Percentiles rank a stretch among this genome's conserved stretches.
Conservation (phyloP, 2,797 vertebrate genomes). For the Alauda arvensis region DNA sequence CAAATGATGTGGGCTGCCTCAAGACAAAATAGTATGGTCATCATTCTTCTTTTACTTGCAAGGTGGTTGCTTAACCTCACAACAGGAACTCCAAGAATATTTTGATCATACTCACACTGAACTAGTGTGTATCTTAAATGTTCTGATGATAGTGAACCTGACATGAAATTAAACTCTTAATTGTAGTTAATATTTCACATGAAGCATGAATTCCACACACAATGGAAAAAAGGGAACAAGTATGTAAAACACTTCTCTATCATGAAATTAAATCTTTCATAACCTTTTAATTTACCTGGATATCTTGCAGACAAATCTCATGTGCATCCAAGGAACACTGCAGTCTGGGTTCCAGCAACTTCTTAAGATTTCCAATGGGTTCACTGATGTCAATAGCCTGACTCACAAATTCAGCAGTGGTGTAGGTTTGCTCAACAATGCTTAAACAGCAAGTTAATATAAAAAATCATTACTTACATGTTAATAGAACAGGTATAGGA, state of each 20-base stretch:
- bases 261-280: background rate
- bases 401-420: conserved; percentile 92
- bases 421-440: conserved; percentile 93
- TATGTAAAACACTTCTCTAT: background rate
- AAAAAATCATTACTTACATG: background rate
- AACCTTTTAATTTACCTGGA: conserved; percentile 80
- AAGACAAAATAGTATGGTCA: background rate
- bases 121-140: background rate
- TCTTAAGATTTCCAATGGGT: conserved; percentile 95
- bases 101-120: background rate
- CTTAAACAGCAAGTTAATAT: conserved; percentile 66
- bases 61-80: background rate
- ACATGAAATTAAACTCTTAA: background rate
- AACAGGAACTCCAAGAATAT: background rate
- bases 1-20: background rate
- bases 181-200: background rate
- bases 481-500: background rate
- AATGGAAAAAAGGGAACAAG: background rate
- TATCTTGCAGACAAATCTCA: conserved; percentile 97
- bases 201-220: background rate
- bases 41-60: background rate
- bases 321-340: conserved; percentile 90
- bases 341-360: conserved; percentile 91
- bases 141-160: background rate
- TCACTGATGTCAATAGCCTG: conserved; percentile 98